Percentiles rank a stretch among this genome's conserved stretches.
Evolutionary conservation across 2,797 vertebrate species (phyloP).

Genomic region (Eutrigla gurnardus): DNA sequence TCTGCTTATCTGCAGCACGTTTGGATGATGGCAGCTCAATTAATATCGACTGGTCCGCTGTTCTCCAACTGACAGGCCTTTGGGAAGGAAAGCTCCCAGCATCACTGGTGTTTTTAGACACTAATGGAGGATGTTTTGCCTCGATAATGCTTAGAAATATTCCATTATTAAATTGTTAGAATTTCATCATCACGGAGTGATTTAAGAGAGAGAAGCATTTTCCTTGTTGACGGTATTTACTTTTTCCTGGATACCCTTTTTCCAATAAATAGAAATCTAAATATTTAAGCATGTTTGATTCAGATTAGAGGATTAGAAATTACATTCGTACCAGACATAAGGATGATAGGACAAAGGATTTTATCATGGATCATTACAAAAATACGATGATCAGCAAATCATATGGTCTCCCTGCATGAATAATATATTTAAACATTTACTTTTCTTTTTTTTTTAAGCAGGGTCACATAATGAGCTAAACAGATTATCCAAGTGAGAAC

Average conservation of each 20-base stretch:
- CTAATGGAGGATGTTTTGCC: not conserved
- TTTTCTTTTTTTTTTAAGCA: no score
- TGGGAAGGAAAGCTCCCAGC: conserved; percentile 1
- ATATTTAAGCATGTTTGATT: not conserved
- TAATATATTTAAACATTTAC: no score
- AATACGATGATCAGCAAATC: no score
- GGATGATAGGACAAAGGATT: no score
- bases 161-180: no score
- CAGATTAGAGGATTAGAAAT: not conserved
- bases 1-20: conserved; percentile 28
- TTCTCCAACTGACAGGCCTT: conserved; percentile 9
- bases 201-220: not conserved
- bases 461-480: no score
- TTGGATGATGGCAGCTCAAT: conserved; percentile 33
- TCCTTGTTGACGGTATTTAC: no score
- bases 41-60: conserved; percentile 9
- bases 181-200: not conserved
- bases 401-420: no score
- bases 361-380: no score
- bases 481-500: no score
- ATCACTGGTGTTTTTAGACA: not conserved
- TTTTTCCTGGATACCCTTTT: no score
- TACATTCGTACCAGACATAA: no score
- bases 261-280: not conserved
- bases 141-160: not conserved